Evolutionary conservation across 2,888 invertebrate species (phyloP).

Genomic region (Ophion costatus): DNA sequence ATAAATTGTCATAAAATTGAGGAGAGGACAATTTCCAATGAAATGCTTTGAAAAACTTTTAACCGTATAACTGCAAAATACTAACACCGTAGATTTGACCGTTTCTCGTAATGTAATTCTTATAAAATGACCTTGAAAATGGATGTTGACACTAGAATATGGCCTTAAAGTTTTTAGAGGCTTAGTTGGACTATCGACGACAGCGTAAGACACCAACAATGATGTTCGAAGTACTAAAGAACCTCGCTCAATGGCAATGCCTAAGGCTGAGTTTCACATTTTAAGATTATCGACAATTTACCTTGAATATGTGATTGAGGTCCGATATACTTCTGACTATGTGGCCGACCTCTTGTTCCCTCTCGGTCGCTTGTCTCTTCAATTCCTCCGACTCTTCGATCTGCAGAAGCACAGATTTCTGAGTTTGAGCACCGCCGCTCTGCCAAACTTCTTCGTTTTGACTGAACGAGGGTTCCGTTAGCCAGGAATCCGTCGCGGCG

Average conservation of each 20-base stretch:
- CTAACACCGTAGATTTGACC: no score
- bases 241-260: neutral
- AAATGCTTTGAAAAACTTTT: no score
- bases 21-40: no score
- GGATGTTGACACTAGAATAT: no score
- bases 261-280: neutral
- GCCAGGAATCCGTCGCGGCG: conserved; percentile 76
- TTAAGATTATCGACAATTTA: conserved; percentile 54
- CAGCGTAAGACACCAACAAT: neutral
- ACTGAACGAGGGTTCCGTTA: conserved; percentile 84
- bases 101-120: no score
- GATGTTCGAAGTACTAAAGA: neutral
- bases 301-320: conserved; percentile 97
- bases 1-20: no score
- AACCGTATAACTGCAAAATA: no score
- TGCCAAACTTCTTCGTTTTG: conserved; percentile 74
- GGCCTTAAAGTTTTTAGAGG: neutral
- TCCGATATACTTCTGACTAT: conserved; percentile 97
- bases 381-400: conserved; percentile 92
- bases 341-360: conserved; percentile 95
- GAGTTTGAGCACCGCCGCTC: conserved; percentile 85
- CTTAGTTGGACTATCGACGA: neutral
- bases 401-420: conserved; percentile 87
- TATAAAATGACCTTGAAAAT: no score
- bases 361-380: conserved; percentile 88